Conservation (phyloP, 2,888 invertebrate genomes). For the Timema cristinae region DNA sequence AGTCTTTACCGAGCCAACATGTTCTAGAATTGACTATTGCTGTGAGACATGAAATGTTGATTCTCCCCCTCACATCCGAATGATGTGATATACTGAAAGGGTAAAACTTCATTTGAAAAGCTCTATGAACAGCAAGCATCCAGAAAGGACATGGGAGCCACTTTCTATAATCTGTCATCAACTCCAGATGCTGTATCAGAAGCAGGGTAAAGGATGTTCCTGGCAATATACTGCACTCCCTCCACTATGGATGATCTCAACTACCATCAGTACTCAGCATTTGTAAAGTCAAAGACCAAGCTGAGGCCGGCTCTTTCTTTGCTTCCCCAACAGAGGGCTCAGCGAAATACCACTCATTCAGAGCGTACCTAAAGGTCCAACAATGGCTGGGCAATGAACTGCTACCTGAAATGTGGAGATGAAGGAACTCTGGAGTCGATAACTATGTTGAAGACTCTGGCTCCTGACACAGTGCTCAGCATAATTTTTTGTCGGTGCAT, state of each 20-base stretch:
- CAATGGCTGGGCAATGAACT: not conserved
- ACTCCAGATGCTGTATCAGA: not conserved
- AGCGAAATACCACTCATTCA: conserved; percentile 4
- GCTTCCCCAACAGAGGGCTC: not conserved
- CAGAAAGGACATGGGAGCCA: not conserved
- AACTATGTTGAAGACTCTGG: not conserved
- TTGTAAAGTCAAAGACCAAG: not conserved
- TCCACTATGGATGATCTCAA: not conserved
- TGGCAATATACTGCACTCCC: not conserved
- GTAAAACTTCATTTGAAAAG: not conserved
- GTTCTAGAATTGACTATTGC: no score
- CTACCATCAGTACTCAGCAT: not conserved
- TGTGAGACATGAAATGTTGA: no score
- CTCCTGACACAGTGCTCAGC: not conserved
- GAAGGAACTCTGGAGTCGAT: no score
- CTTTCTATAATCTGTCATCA: not conserved
- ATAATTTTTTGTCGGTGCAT: not conserved
- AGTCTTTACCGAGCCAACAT: no score
- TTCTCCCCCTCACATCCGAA: no score
- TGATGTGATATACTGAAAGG: not conserved
- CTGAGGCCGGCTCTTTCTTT: not conserved
- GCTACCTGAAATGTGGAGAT: conserved; percentile 4
- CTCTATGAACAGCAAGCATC: not conserved
- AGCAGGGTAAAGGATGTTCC: not conserved
- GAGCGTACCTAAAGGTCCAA: not conserved